These are phyloP conservation scores for Danio albolineatus DNA, from an alignment of 2,797 vertebrate species.

Conservation along the genomic window DNA sequence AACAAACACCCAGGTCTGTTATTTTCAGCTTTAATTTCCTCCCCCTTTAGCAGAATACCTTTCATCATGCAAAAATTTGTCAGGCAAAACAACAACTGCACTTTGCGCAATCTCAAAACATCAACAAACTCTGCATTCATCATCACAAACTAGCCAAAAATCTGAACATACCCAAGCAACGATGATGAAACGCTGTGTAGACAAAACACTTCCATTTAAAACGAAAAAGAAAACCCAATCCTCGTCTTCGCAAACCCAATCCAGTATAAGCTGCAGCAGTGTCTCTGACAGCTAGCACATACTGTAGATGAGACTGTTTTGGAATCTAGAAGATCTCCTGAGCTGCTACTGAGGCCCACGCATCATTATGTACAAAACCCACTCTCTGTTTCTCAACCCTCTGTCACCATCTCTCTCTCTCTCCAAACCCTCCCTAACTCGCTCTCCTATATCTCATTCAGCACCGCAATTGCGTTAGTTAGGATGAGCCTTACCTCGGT, in stretches of 20 bases:
- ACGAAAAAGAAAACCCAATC: conserved; percentile 21
- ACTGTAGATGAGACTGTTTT: conserved; percentile 59
- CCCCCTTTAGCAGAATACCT: conserved; percentile 14
- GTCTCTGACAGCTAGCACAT: conserved; percentile 41
- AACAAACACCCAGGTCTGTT: conserved; percentile 39
- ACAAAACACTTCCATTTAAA: background rate
- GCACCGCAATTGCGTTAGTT: background rate
- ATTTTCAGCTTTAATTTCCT: conserved; percentile 5
- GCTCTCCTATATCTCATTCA: conserved; percentile 18
- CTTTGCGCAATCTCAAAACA: conserved; percentile 11
- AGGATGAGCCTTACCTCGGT: conserved; percentile 13
- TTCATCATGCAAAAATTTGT: conserved; percentile 8
- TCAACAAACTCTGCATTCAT: background rate
- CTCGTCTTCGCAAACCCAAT: conserved; percentile 20
- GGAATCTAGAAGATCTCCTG: conserved; percentile 65
- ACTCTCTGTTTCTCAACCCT: conserved; percentile 55
- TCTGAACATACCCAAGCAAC: conserved; percentile 11
- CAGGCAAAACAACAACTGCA: conserved; percentile 17
- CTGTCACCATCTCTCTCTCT: conserved; percentile 25
- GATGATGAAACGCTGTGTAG: conserved; percentile 2
- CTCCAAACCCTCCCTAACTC: conserved; percentile 34
- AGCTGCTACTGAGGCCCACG: conserved; percentile 68
- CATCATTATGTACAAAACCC: conserved; percentile 69
- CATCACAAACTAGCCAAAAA: background rate
- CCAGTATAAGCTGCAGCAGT: conserved; percentile 25